These are phyloP conservation scores for Callosobruchus maculatus DNA, from an alignment of 2,888 invertebrate species.

Conservation along the genomic window DNA sequence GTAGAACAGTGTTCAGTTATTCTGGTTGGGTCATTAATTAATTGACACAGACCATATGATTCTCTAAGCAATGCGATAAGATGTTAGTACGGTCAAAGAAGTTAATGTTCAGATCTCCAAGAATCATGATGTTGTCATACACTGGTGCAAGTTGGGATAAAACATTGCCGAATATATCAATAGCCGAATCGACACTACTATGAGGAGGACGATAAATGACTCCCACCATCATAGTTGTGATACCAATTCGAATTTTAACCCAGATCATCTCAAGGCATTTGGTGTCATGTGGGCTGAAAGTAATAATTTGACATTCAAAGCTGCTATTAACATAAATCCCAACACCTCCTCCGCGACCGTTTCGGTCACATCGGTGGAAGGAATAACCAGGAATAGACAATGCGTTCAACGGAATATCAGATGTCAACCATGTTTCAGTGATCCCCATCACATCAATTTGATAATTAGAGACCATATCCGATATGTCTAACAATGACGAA, in stretches of 20 bases:
- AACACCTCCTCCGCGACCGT: neutral
- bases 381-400: conserved; percentile 1
- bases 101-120: conserved; percentile 2
- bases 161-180: conserved; percentile 2
- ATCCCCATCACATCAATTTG: neutral
- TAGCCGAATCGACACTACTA: neutral
- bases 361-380: neutral
- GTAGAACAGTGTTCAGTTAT: no score
- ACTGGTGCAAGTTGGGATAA: neutral
- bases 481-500: no score
- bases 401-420: neutral
- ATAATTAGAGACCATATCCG: no score
- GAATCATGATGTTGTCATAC: neutral
- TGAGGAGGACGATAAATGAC: no score
- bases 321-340: neutral
- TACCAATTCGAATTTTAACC: no score
- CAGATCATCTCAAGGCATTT: no score
- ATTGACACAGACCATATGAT: no score
- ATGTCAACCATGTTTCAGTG: conserved; percentile 3
- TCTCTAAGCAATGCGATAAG: no score
- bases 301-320: neutral
- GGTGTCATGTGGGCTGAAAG: neutral
- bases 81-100: no score
- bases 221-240: no score
- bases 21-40: no score